These are phyloP conservation scores for Indicator indicator DNA, from an alignment of 2,113 vertebrate genomes.

Conservation along the genomic window DNA sequence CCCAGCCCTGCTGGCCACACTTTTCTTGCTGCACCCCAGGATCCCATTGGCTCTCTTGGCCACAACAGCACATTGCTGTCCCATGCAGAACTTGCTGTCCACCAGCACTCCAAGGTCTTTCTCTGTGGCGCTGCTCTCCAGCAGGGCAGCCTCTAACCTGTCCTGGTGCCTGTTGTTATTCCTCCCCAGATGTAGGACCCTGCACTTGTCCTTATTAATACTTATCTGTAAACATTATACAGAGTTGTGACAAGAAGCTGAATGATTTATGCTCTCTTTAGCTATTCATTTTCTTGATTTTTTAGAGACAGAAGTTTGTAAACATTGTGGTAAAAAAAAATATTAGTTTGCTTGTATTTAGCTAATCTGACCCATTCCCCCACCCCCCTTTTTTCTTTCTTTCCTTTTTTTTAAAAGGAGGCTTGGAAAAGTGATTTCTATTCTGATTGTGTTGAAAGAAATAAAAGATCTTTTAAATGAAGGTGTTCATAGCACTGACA, in stretches of 20 bases:
- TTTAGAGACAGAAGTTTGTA: not conserved
- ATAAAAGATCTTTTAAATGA: not conserved
- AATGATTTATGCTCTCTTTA: not conserved
- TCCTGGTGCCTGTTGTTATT: too few species aligned
- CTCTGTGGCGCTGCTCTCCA: too few species aligned
- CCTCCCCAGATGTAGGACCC: too few species aligned
- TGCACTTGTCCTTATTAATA: too few species aligned
- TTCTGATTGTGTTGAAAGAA: not conserved
- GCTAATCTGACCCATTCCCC: not conserved
- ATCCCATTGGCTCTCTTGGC: too few species aligned
- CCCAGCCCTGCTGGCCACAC: too few species aligned
- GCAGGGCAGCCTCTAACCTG: too few species aligned
- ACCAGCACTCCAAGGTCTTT: too few species aligned
- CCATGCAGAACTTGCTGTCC: too few species aligned
- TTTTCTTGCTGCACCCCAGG: too few species aligned
- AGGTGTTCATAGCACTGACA: not conserved
- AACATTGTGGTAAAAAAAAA: not conserved
- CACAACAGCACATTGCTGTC: too few species aligned
- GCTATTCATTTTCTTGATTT: not conserved
- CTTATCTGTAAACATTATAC: not conserved
- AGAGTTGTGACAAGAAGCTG: not conserved
- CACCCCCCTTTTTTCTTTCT: too few species aligned
- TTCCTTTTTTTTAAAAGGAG: not conserved
- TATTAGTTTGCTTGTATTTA: accelerated
- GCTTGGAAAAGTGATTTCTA: not conserved